phyloP scores from a whole-genome alignment of 1,140 invertebrate species.

The Drosophila ananassae region DNA sequence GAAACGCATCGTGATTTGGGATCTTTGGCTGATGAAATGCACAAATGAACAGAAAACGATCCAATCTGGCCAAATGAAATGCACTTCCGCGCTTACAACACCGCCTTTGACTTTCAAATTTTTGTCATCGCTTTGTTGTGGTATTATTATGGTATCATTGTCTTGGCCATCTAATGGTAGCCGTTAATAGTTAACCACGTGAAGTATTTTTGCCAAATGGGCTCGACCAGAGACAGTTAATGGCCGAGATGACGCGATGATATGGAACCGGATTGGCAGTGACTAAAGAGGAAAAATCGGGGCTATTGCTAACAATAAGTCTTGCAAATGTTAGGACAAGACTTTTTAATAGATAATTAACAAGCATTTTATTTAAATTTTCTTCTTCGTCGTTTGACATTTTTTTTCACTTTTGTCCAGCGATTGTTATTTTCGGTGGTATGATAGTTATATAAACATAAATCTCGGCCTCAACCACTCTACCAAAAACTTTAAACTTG shows the following conservation, averaged over 20 bases:
- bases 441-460: conserved; percentile 65
- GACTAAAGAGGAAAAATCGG: not conserved
- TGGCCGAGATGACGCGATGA: conserved; percentile 24
- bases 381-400: conserved; percentile 38
- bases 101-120: conserved; percentile 74
- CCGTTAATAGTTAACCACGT: conserved; percentile 44
- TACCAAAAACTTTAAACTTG: conserved; percentile 58
- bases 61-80: conserved; percentile 11
- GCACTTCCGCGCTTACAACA: conserved; percentile 67
- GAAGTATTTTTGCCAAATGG: conserved; percentile 51
- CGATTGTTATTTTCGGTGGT: conserved; percentile 40
- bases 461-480: conserved; percentile 56
- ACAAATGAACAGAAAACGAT: conserved; percentile 27
- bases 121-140: conserved; percentile 32
- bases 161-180: conserved; percentile 37
- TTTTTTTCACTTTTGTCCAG: conserved; percentile 37
- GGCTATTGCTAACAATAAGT: conserved; percentile 21
- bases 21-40: conserved; percentile 63
- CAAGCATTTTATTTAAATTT: conserved; percentile 67
- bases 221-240: conserved; percentile 46
- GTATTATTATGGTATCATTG: not conserved
- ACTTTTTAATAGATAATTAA: conserved; percentile 66
- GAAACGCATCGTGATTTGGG: conserved; percentile 45
- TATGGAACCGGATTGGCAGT: conserved; percentile 41
- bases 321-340: conserved; percentile 30